These are phyloP conservation scores for Otocyon megalotis DNA, from an alignment of 2,113 vertebrate species.

Conservation along the genomic window DNA sequence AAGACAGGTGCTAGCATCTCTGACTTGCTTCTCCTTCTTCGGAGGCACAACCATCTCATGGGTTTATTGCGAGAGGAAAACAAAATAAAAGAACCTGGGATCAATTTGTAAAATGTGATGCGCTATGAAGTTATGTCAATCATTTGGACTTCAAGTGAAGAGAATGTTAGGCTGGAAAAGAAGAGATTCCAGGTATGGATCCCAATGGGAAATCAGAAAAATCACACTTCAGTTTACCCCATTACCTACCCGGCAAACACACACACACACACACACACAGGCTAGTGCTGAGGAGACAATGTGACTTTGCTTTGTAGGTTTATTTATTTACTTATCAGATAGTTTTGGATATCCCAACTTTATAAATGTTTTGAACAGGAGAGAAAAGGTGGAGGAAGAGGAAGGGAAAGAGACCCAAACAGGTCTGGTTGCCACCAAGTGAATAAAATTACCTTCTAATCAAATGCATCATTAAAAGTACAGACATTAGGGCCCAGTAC, in stretches of 20 bases:
- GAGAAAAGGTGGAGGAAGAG: background rate
- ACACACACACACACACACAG: background rate
- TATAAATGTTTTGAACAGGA: slow-evolving; percentile 50
- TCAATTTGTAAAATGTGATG: background rate
- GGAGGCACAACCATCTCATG: background rate
- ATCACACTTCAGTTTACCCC: background rate
- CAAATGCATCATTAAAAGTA: slow-evolving; percentile 85
- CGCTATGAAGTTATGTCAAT: background rate
- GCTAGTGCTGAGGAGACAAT: background rate
- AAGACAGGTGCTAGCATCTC: background rate
- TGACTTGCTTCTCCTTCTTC: background rate
- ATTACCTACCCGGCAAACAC: background rate
- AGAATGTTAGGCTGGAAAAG: slow-evolving; percentile 1
- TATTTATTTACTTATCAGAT: background rate
- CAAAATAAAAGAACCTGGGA: background rate
- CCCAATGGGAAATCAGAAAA: background rate
- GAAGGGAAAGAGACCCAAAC: slow-evolving; percentile 56
- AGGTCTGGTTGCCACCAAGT: slow-evolving; percentile 60
- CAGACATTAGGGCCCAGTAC: slow-evolving; percentile 73
- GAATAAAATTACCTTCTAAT: slow-evolving; percentile 82
- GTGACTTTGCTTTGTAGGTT: background rate
- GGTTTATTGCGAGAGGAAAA: background rate
- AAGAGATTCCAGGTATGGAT: background rate
- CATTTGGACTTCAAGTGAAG: background rate
- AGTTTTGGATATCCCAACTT: slow-evolving; percentile 34